Percentiles rank a stretch among this genome's conserved stretches.
phyloP scores from a whole-genome alignment of 2,888 invertebrate genomes.

The Nezara viridula region DNA sequence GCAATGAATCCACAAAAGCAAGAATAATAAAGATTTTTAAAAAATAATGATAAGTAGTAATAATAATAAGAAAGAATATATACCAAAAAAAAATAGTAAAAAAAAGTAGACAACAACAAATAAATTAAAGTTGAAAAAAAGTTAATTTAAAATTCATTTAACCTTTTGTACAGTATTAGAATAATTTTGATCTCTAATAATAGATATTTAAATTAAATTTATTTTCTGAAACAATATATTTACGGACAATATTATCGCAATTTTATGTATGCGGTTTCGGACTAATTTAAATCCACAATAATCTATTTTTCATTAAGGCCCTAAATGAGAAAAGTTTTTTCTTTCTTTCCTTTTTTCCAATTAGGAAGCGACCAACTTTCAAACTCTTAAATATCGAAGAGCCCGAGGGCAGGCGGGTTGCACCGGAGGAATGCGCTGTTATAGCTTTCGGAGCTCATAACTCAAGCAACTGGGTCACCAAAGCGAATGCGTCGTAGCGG shows the following conservation, averaged over 20 bases:
- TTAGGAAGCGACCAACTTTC: neutral
- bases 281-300: neutral
- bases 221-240: too few species aligned
- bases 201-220: too few species aligned
- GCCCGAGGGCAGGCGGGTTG: neutral
- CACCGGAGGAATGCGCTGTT: neutral
- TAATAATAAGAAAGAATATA: too few species aligned
- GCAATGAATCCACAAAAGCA: too few species aligned
- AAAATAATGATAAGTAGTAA: too few species aligned
- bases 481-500: conserved; percentile 22
- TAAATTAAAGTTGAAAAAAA: too few species aligned
- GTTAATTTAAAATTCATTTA: too few species aligned
- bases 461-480: conserved; percentile 28
- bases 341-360: neutral
- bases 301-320: neutral
- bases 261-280: neutral
- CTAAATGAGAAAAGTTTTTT: neutral
- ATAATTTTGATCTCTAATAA: too few species aligned
- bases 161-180: too few species aligned
- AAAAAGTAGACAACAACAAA: too few species aligned
- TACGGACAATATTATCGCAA: neutral
- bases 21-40: too few species aligned
- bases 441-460: conserved; percentile 34
- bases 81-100: too few species aligned
- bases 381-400: conserved; percentile 29